These are phyloP conservation scores for Dipus sagitta DNA, from an alignment of 2,797 vertebrate genomes.

Conservation along the genomic window DNA sequence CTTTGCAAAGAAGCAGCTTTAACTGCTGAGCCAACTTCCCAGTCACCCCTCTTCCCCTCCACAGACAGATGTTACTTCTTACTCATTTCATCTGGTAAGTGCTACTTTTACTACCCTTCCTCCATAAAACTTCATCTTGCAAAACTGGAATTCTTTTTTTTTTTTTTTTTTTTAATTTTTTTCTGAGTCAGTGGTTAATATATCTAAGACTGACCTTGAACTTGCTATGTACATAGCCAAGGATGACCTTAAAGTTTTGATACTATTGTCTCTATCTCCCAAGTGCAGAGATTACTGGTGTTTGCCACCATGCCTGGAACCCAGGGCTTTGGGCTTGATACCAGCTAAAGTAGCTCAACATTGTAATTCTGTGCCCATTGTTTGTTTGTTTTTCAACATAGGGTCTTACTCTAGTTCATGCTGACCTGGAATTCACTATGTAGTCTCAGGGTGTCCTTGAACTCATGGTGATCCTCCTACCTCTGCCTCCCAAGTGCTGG, in stretches of 20 bases:
- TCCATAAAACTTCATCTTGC: neutral
- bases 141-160: slow-evolving; percentile 6
- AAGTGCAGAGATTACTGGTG: neutral
- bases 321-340: neutral
- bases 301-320: neutral
- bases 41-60: too few species aligned
- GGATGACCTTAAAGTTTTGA: neutral
- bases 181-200: too few species aligned
- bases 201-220: too few species aligned
- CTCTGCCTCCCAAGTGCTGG: too few species aligned
- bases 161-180: neutral
- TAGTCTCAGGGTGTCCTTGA: too few species aligned
- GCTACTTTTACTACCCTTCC: neutral
- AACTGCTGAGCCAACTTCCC: neutral
- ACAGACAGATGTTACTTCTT: neutral
- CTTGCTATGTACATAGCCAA: neutral
- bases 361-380: neutral
- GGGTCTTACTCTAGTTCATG: too few species aligned
- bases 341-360: neutral
- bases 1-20: too few species aligned
- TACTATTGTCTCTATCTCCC: neutral
- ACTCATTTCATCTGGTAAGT: slow-evolving; percentile 32
- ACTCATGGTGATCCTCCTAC: too few species aligned
- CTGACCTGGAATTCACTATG: too few species aligned
- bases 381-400: too few species aligned